These are phyloP conservation scores for Hestina assimilis DNA, from an alignment of 1,140 invertebrate genomes.

Conservation along the genomic window DNA sequence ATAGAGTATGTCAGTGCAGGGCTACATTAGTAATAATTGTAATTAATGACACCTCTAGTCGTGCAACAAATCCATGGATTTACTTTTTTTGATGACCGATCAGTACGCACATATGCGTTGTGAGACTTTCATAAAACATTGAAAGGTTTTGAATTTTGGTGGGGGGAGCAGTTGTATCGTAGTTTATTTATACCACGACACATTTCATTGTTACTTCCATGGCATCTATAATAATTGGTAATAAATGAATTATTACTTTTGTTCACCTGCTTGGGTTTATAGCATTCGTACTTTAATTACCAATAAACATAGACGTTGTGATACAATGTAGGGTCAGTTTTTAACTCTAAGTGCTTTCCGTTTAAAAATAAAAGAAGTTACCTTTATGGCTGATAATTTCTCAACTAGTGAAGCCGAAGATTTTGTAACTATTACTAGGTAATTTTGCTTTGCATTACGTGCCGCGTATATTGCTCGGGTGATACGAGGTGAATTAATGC, in stretches of 20 bases:
- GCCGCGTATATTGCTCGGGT: slow-evolving; percentile 46
- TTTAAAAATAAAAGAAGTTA: slow-evolving; percentile 51
- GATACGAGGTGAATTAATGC: slow-evolving; percentile 54
- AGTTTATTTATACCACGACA: too few relatives aligned
- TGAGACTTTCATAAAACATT: too few relatives aligned
- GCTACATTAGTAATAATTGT: too few relatives aligned
- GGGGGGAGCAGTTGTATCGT: too few relatives aligned
- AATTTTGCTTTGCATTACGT: slow-evolving; percentile 63
- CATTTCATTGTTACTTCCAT: slow-evolving; percentile 2
- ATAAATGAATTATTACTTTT: slow-evolving; percentile 9
- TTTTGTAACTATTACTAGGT: slow-evolving; percentile 62
- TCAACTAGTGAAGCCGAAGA: slow-evolving; percentile 65
- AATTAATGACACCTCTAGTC: too few relatives aligned
- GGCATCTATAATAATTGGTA: slow-evolving; percentile 1
- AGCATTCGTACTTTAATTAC: slow-evolving; percentile 22
- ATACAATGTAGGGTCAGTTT: slow-evolving; percentile 22
- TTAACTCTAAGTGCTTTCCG: slow-evolving; percentile 19
- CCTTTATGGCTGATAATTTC: slow-evolving; percentile 72
- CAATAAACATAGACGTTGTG: slow-evolving; percentile 20
- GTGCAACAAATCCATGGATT: too few relatives aligned
- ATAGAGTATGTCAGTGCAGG: too few relatives aligned
- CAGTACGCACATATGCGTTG: too few relatives aligned
- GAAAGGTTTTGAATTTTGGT: too few relatives aligned
- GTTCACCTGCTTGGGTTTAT: slow-evolving; percentile 15
- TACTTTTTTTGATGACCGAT: too few relatives aligned